A percentile compares a stretch with the other conserved stretches of the same genome.
phyloP scores from a whole-genome alignment of 2,113 vertebrate genomes.

The Xerus inauris region DNA sequence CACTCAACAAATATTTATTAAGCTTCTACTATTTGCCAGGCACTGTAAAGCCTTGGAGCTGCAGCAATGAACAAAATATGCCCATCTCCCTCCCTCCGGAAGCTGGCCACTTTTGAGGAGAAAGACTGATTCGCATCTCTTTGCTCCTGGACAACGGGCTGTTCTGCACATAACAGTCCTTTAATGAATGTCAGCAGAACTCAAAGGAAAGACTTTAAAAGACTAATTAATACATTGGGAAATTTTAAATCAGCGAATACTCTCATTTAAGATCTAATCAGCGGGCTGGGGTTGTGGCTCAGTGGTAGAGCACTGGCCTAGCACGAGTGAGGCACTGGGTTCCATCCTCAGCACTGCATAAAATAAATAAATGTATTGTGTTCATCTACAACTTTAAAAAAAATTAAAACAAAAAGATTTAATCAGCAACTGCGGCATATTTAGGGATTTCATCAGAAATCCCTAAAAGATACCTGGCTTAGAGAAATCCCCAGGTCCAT shows the following conservation, averaged over 20 bases:
- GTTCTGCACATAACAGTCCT: background rate
- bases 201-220: background rate
- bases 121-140: background rate
- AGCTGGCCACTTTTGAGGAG: background rate
- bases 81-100: background rate
- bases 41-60: background rate
- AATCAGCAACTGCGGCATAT: background rate
- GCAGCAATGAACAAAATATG: background rate
- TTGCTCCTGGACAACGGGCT: background rate
- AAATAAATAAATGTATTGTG: no score
- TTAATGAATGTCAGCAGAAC: background rate
- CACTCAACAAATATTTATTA: background rate
- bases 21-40: background rate
- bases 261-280: background rate
- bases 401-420: no score
- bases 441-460: background rate
- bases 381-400: no score
- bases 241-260: background rate
- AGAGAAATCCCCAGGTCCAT: background rate
- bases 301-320: no score
- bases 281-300: no score
- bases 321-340: no score
- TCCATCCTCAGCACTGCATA: no score
- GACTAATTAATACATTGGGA: background rate
- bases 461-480: background rate